A percentile compares a stretch with the other conserved stretches of the same genome.
These are phyloP conservation scores for Leptinotarsa peninsularis DNA, from an alignment of 2,888 invertebrate species.

Conservation along the genomic window DNA sequence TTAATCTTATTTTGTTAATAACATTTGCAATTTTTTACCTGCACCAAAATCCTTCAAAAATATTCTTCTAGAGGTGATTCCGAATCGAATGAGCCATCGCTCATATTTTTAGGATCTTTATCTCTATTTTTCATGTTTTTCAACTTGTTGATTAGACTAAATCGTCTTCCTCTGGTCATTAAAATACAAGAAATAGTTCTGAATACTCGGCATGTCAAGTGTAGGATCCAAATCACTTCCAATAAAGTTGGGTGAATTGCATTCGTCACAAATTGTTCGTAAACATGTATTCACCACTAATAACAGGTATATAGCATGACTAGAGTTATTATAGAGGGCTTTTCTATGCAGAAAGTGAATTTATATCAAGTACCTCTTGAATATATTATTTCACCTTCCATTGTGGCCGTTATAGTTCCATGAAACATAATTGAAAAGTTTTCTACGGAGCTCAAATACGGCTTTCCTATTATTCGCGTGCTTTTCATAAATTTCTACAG, in stretches of 20 bases:
- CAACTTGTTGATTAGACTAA: no score
- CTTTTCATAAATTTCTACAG: slow-evolving; percentile 13
- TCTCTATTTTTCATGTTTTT: no score
- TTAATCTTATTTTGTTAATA: no score
- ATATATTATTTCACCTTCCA: slow-evolving; percentile 34
- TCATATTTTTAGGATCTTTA: no score
- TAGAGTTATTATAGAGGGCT: slow-evolving; percentile 29
- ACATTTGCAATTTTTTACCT: no score
- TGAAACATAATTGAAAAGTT: slow-evolving; percentile 13
- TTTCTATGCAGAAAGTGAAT: slow-evolving; percentile 29
- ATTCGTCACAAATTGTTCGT: slow-evolving; percentile 41
- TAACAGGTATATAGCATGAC: slow-evolving; percentile 40
- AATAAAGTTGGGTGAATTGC: slow-evolving; percentile 25
- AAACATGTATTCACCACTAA: slow-evolving; percentile 34
- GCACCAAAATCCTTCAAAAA: no score
- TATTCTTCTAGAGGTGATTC: no score
- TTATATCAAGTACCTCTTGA: slow-evolving; percentile 40
- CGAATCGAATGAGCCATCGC: no score
- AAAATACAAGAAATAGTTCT: no score
- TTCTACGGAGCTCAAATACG: slow-evolving; percentile 5
- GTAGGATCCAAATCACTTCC: neutral
- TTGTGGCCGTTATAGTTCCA: slow-evolving; percentile 3
- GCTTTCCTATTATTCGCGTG: slow-evolving; percentile 11
- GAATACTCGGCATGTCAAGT: neutral
- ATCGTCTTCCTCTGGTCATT: no score